Evolutionary conservation across 2,888 invertebrate genomes (phyloP), one percentile per base, ranked within the genome.

Genomic region (Rosalia funebris): DNA sequence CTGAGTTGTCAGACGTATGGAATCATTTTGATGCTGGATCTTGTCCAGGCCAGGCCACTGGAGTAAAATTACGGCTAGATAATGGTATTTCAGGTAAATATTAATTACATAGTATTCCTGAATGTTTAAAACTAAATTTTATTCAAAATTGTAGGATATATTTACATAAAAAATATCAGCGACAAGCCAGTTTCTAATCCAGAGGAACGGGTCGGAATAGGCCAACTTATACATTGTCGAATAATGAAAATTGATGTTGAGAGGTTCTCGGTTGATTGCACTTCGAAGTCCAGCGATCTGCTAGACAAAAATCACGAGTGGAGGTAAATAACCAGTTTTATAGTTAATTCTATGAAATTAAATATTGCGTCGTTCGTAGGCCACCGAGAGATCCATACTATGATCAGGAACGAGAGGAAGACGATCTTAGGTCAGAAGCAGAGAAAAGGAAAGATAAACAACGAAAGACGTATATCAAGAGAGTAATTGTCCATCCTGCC

Each of bases 181-280:
- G 97, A 98, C 80, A 92, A 93, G 59, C 92, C 92, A 74, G 96
- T 98, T 0, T 87, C 91, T 7, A 95, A 97, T 83, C 98, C 98
- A 0, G 92, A 95, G 71, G 95, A 96, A 64, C 86, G 98, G 52
- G 98, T 98, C 0, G 87, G 91, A 50, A 86, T 91, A 63, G 89
- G 92, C 0, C 93, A 94, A 81, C 87, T 91, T 0, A 92, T 95
- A 48, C 92, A 94, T 79, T 93, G 93, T 71, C 85, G 98, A 31
- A 89, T 99, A 66, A 90, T 89, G n/a, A 98, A 98, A 83, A 96
- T 99, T 42, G 96, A 98, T 71, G 94, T 96, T 0, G 97, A 98
- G 70, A 84, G 95, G 54, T 98, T 98, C 79, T 91, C 91, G 0
- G 92, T 95, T 0, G 97, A 98, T 74, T 92, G 98, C 69, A 96